Percentiles rank a stretch among this genome's conserved stretches.
Evolutionary conservation across 1,140 invertebrate genomes (phyloP).

Genomic region (silkworm (Bombyx mori)): DNA sequence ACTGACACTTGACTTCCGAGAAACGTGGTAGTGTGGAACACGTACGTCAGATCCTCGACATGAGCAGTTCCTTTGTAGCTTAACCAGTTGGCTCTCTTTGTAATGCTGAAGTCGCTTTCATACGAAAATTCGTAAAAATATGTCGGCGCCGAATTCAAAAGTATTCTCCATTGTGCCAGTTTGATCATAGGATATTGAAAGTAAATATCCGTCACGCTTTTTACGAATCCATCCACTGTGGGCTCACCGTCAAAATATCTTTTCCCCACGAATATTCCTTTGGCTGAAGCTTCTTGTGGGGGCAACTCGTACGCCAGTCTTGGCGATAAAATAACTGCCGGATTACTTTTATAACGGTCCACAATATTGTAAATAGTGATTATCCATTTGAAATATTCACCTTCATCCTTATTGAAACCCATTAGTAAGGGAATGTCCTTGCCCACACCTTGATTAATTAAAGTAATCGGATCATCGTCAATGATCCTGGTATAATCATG

Average conservation of each 20-base stretch:
- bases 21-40: conserved; percentile 1
- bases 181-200: conserved; percentile 23
- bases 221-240: conserved; percentile 17
- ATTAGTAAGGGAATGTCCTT: conserved; percentile 23
- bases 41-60: conserved; percentile 19
- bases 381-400: conserved; percentile 11
- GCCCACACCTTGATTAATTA: conserved; percentile 15
- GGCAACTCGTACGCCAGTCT: conserved; percentile 8
- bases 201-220: conserved; percentile 8
- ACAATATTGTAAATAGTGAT: conserved; percentile 14
- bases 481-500: conserved; percentile 14
- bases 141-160: conserved; percentile 7
- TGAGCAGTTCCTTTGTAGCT: conserved; percentile 15
- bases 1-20: not conserved
- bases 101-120: conserved; percentile 9
- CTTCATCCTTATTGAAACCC: conserved; percentile 20
- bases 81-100: conserved; percentile 7
- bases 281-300: not conserved
- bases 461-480: conserved; percentile 17
- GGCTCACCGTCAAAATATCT: conserved; percentile 16
- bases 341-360: conserved; percentile 4
- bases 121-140: conserved; percentile 24
- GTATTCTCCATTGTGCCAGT: conserved; percentile 12
- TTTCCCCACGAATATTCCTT: conserved; percentile 3
- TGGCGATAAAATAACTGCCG: conserved; percentile 5